Evolutionary conservation across 2,888 invertebrate species (phyloP).

Genomic region (Pemphredon lugubris): DNA sequence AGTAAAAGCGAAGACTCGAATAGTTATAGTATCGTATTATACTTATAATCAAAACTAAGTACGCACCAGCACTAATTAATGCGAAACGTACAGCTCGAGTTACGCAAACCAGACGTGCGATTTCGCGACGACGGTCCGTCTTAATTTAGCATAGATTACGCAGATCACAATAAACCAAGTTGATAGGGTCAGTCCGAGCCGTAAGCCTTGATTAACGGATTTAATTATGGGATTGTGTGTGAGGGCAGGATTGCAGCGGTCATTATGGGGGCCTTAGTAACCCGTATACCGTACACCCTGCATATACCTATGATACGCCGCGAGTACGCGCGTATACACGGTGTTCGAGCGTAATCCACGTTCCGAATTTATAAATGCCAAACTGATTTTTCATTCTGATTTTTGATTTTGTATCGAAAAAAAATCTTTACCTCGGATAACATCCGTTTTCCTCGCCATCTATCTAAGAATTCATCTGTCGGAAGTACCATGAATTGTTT

Average conservation of each 20-base stretch:
- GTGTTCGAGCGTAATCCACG: constrained; percentile 39
- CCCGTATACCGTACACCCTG: constrained; percentile 70
- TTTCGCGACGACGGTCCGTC: constrained; percentile 72
- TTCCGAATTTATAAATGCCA: neutral
- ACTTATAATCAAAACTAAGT: constrained; percentile 51
- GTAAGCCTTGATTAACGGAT: constrained; percentile 81
- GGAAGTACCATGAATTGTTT: too few relatives aligned
- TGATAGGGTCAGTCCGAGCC: constrained; percentile 79
- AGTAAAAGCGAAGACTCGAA: too few relatives aligned
- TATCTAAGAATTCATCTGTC: too few relatives aligned
- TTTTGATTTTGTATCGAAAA: too few relatives aligned
- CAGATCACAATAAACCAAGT: constrained; percentile 81
- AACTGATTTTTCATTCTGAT: too few relatives aligned
- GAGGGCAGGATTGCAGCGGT: constrained; percentile 75
- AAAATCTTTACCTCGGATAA: too few relatives aligned
- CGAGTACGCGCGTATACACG: constrained; percentile 39
- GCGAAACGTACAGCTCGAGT: constrained; percentile 43
- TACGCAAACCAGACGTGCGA: constrained; percentile 65
- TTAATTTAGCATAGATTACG: constrained; percentile 80
- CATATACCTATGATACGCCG: constrained; percentile 46
- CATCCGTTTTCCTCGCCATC: too few relatives aligned
- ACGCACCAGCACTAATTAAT: constrained; percentile 54
- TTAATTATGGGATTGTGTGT: constrained; percentile 79
- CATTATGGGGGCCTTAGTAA: constrained; percentile 76
- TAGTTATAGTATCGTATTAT: constrained; percentile 2